These are phyloP conservation scores for Agonopterix alstromeriana DNA, from an alignment of 2,888 invertebrate species.

Conservation along the genomic window DNA sequence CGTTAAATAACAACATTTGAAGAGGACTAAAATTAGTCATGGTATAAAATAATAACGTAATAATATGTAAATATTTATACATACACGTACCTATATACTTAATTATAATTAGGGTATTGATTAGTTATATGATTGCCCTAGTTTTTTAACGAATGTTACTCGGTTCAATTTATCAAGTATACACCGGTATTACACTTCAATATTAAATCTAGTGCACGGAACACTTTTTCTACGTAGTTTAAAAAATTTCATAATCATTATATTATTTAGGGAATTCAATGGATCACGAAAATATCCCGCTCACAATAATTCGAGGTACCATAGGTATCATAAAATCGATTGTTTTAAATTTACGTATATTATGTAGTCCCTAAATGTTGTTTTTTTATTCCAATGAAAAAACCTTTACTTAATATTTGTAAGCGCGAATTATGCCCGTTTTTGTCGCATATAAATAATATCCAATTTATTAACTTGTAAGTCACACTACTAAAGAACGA, in stretches of 20 bases:
- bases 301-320: too few relatives aligned
- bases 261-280: too few relatives aligned
- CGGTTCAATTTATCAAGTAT: constrained; percentile 26
- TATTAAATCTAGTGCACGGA: constrained; percentile 40
- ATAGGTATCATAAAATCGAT: too few relatives aligned
- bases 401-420: too few relatives aligned
- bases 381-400: too few relatives aligned
- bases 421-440: too few relatives aligned
- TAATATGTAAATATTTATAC: constrained; percentile 38
- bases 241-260: background rate
- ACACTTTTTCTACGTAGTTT: constrained; percentile 45
- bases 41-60: background rate
- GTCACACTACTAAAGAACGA: too few relatives aligned
- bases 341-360: too few relatives aligned
- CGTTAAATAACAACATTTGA: constrained; percentile 13
- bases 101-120: constrained; percentile 12
- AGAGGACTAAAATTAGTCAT: constrained; percentile 7
- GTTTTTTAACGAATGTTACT: constrained; percentile 24
- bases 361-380: too few relatives aligned
- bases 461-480: too few relatives aligned
- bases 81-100: constrained; percentile 26
- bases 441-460: too few relatives aligned
- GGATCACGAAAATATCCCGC: too few relatives aligned
- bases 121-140: constrained; percentile 15
- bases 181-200: constrained; percentile 37